A percentile compares a stretch with the other conserved stretches of the same genome.
Conservation (phyloP, 2,888 invertebrate species). For the Julus scandinavius region DNA sequence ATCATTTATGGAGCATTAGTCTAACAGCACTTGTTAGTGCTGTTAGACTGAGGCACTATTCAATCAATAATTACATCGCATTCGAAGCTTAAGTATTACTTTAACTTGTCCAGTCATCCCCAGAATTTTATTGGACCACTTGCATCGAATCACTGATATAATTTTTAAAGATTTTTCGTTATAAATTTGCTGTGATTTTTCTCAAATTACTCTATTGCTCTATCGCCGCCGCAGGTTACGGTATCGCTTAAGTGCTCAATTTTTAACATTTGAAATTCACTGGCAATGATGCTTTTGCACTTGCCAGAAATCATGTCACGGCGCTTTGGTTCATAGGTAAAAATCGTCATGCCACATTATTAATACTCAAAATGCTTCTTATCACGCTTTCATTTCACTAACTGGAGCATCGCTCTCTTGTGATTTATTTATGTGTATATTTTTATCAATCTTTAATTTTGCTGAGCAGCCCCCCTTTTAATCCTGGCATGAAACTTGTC, state of each 20-base stretch:
- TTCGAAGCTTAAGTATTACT: no score
- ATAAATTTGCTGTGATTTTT: conserved; percentile 36
- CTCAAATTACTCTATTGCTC: background rate
- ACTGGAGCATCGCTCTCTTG: conserved; percentile 28
- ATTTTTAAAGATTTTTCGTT: background rate
- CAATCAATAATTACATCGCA: no score
- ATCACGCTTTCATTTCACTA: background rate
- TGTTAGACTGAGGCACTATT: no score
- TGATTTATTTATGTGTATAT: conserved; percentile 23
- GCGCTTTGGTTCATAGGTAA: background rate
- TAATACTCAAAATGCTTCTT: conserved; percentile 37
- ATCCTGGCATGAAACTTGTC: background rate
- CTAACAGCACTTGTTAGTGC: no score
- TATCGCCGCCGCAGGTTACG: background rate
- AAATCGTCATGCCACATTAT: background rate
- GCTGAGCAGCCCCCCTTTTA: background rate
- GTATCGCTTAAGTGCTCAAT: conserved; percentile 27
- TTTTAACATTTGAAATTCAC: background rate
- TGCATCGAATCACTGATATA: background rate
- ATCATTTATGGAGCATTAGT: no score
- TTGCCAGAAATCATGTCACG: background rate
- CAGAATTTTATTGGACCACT: background rate
- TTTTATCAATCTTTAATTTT: background rate
- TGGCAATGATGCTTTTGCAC: conserved; percentile 16
- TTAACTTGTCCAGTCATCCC: background rate